These are phyloP conservation scores for Eptesicus fuscus DNA, from an alignment of 2,113 vertebrate species.

Conservation along the genomic window DNA sequence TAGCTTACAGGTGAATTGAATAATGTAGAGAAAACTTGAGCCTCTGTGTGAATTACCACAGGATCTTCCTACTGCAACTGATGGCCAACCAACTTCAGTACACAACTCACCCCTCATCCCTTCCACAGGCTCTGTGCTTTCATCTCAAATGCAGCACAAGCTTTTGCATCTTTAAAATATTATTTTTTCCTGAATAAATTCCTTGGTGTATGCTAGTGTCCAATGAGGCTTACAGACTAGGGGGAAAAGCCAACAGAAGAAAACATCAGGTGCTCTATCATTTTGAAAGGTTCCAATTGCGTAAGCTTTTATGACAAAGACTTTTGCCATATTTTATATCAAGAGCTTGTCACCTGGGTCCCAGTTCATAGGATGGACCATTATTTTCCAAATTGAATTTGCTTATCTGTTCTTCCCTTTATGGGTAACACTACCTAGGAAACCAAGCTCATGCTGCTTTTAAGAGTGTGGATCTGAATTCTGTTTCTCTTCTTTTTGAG, in stretches of 20 bases:
- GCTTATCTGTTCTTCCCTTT: constrained; percentile 13
- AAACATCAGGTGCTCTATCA: neutral
- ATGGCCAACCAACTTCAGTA: neutral
- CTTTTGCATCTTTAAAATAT: neutral
- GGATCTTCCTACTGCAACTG: neutral
- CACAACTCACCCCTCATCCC: neutral
- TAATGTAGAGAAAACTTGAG: neutral
- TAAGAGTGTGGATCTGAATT: neutral
- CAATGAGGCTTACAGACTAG: neutral
- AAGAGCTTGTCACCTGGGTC: neutral
- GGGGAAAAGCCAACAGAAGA: neutral
- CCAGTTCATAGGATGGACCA: neutral
- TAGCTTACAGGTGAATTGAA: neutral
- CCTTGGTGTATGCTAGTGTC: neutral
- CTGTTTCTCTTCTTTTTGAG: neutral
- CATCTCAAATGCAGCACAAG: neutral
- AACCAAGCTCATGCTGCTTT: constrained; percentile 1
- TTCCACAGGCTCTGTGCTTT: neutral
- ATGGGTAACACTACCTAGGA: neutral
- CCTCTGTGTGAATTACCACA: neutral
- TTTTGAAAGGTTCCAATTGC: neutral
- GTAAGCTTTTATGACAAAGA: neutral
- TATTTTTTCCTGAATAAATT: neutral
- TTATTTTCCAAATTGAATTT: constrained; percentile 59
- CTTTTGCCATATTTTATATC: neutral